Evolutionary conservation across 2,797 vertebrate genomes (phyloP), one percentile per base, ranked within the genome.

Genomic region (Nyctibius grandis): DNA sequence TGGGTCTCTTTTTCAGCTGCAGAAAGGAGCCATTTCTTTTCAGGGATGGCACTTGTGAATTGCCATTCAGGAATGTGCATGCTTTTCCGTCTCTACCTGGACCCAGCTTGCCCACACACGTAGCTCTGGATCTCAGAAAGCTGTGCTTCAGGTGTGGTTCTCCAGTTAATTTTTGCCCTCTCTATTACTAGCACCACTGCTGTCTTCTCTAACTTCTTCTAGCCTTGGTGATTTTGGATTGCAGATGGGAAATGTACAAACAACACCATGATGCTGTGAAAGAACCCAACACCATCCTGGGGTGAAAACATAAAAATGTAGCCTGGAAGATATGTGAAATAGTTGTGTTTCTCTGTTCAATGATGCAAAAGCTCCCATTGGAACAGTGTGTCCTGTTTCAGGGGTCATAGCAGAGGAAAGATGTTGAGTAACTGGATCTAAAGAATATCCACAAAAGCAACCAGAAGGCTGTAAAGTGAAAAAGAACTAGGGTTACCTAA

Each of bases 301-400:
- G 14, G 40, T 77, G 7, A 54, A 14, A 50, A 33, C n/a, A 22
- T 26, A 56, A 61, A 61, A 51, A 51, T 6, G 9, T n/a, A 60
- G 28, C 17, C 29, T 0, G 0, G 23, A 59, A 69, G 56, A 42
- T 12, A 47, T 0, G 0, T 23, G 14, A 42, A 54, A 6, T 8
- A 56, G 21, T 33, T 48, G 18, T 29, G 11, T 34, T 60, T 19
- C 40, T 44, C 42, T 50, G 20, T 31, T 81, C 38, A 50, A 28
- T 34, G 15, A 17, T 33, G 13, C 25, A 40, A 38, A 72, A 47
- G 13, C 33, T 42, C 13, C 51, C 11, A 16, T 3, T 61, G 65
- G 25, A 82, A 72, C 59, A 25, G 29, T 2, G 1, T 11, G 53
- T 61, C 33, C 54, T 40, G 54, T 56, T 86, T 67, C 59, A 56